These are phyloP conservation scores for Tipula lateralis DNA, from an alignment of 2,888 invertebrate genomes.

Conservation along the genomic window DNA sequence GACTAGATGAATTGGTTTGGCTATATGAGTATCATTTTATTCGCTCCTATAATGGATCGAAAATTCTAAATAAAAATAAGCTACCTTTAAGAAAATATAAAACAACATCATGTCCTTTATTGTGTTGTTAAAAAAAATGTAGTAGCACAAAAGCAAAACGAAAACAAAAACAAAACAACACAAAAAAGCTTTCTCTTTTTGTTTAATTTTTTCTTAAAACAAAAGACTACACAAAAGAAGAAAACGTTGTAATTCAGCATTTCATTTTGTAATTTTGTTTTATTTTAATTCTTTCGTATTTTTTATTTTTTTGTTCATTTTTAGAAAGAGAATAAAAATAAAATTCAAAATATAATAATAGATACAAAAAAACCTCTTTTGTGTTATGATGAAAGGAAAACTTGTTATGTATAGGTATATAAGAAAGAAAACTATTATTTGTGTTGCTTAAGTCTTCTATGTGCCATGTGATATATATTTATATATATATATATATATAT, in stretches of 20 bases:
- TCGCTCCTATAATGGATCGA: not conserved
- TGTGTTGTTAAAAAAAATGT: not conserved
- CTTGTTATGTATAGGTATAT: not conserved
- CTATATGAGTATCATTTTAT: not conserved
- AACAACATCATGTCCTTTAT: not conserved
- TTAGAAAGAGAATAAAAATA: not conserved
- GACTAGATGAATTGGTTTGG: not conserved
- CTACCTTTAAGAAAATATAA: not conserved
- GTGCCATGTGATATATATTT: not conserved
- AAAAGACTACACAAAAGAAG: not conserved
- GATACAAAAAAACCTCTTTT: not conserved
- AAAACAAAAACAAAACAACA: not conserved
- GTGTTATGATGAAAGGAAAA: not conserved
- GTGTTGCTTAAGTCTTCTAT: not conserved
- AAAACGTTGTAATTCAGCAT: not conserved
- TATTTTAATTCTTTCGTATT: slow-evolving; percentile 6
- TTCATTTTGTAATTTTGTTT: slow-evolving; percentile 6
- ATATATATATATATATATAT: not conserved
- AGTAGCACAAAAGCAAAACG: not conserved
- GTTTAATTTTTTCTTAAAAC: not conserved
- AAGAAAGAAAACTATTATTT: slow-evolving; percentile 24
- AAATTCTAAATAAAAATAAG: not conserved
- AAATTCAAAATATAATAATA: slow-evolving; percentile 19
- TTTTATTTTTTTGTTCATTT: not conserved
- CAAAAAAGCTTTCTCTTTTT: slow-evolving; percentile 19